Percentiles rank a stretch among this genome's conserved stretches.
Evolutionary conservation across 2,888 invertebrate species (phyloP).

Genomic region (Pristionchus japonicus): DNA sequence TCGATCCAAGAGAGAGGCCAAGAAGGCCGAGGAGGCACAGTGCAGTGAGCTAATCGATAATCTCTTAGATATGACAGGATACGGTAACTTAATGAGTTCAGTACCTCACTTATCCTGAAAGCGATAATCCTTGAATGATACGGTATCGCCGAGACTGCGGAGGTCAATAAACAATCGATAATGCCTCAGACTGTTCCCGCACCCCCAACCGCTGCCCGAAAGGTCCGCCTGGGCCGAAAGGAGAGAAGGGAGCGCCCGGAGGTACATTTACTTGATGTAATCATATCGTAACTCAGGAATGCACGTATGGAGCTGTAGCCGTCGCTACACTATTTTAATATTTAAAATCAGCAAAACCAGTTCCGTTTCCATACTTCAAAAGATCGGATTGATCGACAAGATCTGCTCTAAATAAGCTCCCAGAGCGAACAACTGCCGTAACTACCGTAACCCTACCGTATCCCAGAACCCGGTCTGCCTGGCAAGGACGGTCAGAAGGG

Average conservation of each 20-base stretch:
- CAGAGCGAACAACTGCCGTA: neutral
- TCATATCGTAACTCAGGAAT: too few relatives aligned
- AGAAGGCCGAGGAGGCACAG: neutral
- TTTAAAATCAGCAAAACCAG: too few relatives aligned
- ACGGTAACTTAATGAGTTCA: too few relatives aligned
- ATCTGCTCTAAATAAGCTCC: too few relatives aligned
- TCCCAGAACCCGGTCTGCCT: conserved; percentile 25
- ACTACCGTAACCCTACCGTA: neutral
- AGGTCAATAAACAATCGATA: neutral
- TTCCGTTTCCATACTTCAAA: too few relatives aligned
- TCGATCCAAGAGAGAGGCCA: neutral
- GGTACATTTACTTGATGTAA: too few relatives aligned
- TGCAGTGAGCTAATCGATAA: conserved; percentile 28
- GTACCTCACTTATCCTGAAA: too few relatives aligned
- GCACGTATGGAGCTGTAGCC: too few relatives aligned
- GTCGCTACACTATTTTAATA: too few relatives aligned
- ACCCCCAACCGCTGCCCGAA: conserved; percentile 21
- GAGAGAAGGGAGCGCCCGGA: conserved; percentile 19
- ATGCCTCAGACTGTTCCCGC: conserved; percentile 5
- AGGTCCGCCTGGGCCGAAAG: conserved; percentile 34
- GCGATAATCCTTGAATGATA: neutral
- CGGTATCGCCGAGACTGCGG: neutral
- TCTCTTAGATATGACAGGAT: too few relatives aligned
- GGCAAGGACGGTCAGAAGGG: neutral
- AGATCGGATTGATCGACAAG: too few relatives aligned